A percentile compares a stretch with the other conserved stretches of the same genome.
Conservation (phyloP, 2,888 invertebrate genomes). For the Dusona sp. region DNA sequence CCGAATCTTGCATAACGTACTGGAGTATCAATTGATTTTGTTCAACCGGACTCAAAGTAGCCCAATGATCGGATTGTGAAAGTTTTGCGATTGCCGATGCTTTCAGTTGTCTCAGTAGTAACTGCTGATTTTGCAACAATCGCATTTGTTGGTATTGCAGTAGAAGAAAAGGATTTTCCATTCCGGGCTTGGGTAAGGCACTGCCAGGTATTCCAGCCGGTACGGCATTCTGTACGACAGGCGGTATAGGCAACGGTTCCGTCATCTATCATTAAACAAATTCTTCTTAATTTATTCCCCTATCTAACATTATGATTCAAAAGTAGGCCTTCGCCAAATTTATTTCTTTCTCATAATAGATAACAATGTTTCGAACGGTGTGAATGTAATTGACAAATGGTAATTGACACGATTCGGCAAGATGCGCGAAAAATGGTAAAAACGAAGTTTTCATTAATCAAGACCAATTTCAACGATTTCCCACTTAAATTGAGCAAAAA, state of each 20-base stretch:
- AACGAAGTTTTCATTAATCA: too few relatives aligned
- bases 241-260: slow-evolving; percentile 75
- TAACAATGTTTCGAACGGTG: too few relatives aligned
- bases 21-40: slow-evolving; percentile 86
- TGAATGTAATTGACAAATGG: neutral
- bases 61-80: slow-evolving; percentile 85
- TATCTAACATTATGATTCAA: neutral
- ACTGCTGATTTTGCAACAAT: slow-evolving; percentile 83
- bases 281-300: neutral
- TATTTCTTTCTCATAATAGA: too few relatives aligned
- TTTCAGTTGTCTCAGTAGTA: slow-evolving; percentile 83
- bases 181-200: slow-evolving; percentile 77
- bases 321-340: too few relatives aligned
- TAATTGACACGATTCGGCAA: too few relatives aligned
- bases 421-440: too few relatives aligned
- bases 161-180: slow-evolving; percentile 79
- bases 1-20: slow-evolving; percentile 84
- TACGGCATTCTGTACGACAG: slow-evolving; percentile 75
- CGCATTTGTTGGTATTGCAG: slow-evolving; percentile 84
- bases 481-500: too few relatives aligned
- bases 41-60: slow-evolving; percentile 84
- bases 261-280: slow-evolving; percentile 71
- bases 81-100: slow-evolving; percentile 82
- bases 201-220: slow-evolving; percentile 77
- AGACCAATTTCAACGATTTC: too few relatives aligned